Percentiles rank a stretch among this genome's conserved stretches.
phyloP scores from a whole-genome alignment of 2,797 vertebrate genomes.

The Sebastes glaucus region DNA sequence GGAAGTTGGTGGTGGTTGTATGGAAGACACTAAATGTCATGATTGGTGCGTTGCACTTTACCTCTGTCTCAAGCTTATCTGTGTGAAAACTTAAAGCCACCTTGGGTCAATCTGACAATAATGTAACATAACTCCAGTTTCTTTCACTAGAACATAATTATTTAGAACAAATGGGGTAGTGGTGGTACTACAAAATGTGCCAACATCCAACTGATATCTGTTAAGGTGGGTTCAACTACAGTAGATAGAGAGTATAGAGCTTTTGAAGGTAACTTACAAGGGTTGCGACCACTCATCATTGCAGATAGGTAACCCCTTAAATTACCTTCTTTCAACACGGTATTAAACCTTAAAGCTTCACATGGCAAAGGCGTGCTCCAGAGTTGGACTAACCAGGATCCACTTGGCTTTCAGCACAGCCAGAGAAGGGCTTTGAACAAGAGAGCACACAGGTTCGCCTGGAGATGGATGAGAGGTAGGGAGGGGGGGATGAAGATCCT shows the following conservation, averaged over 20 bases:
- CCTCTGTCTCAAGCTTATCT: background rate
- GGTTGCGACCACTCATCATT: constrained; percentile 21
- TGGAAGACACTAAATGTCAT: background rate
- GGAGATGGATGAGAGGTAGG: constrained; percentile 66
- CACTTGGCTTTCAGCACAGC: constrained; percentile 59
- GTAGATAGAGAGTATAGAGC: background rate
- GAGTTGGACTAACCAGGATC: constrained; percentile 56
- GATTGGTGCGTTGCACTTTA: background rate
- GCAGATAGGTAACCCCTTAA: constrained; percentile 19
- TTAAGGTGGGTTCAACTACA: background rate
- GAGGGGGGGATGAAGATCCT: constrained; percentile 57
- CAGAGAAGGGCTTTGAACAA: constrained; percentile 54
- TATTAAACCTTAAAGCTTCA: constrained; percentile 53
- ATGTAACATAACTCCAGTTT: background rate
- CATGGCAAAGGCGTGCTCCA: constrained; percentile 38
- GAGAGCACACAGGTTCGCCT: constrained; percentile 54
- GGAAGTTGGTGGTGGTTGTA: no score
- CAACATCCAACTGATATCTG: background rate
- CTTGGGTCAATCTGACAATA: background rate
- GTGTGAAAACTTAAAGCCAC: background rate
- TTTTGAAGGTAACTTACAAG: background rate
- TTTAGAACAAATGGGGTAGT: background rate
- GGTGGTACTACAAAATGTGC: background rate
- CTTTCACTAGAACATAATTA: no score
- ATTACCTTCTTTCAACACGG: constrained; percentile 29